A percentile compares a stretch with the other conserved stretches of the same genome.
Evolutionary conservation across 2,888 invertebrate genomes (phyloP).

Genomic region (Trisateles emortualis): DNA sequence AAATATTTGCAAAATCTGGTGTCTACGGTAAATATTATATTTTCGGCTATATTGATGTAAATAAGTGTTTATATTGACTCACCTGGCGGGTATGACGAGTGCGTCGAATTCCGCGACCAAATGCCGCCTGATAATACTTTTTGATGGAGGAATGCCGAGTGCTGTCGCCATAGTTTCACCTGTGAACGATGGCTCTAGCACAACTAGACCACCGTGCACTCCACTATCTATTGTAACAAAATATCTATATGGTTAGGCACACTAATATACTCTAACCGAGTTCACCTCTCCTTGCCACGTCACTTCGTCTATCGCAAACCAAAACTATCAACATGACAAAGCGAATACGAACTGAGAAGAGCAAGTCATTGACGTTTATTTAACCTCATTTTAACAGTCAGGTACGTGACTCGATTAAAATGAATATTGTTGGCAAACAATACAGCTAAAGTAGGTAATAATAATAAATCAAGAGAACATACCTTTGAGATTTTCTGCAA

Average conservation of each 20-base stretch:
- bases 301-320: not conserved
- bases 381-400: not conserved
- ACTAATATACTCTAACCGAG: not conserved
- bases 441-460: not conserved
- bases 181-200: slow-evolving; percentile 97
- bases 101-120: slow-evolving; percentile 96
- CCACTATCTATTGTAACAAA: slow-evolving; percentile 91
- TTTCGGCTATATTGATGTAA: slow-evolving; percentile 38
- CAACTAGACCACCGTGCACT: slow-evolving; percentile 97
- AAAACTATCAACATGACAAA: too few relatives aligned
- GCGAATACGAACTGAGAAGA: not conserved
- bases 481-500: slow-evolving; percentile 97
- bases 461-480: slow-evolving; percentile 35
- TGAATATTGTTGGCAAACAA: slow-evolving; percentile 7
- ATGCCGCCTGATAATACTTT: slow-evolving; percentile 97
- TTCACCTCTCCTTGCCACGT: not conserved
- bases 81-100: slow-evolving; percentile 97
- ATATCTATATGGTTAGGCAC: slow-evolving; percentile 12
- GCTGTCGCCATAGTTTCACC: slow-evolving; percentile 98
- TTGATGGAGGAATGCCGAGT: slow-evolving; percentile 96
- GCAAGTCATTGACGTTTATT: not conserved
- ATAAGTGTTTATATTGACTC: slow-evolving; percentile 51
- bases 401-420: slow-evolving; percentile 16
- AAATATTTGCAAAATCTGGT: slow-evolving; percentile 22
- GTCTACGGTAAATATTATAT: slow-evolving; percentile 61